phyloP scores from a whole-genome alignment of 2,113 vertebrate species.

The Nesoenas mayeri region DNA sequence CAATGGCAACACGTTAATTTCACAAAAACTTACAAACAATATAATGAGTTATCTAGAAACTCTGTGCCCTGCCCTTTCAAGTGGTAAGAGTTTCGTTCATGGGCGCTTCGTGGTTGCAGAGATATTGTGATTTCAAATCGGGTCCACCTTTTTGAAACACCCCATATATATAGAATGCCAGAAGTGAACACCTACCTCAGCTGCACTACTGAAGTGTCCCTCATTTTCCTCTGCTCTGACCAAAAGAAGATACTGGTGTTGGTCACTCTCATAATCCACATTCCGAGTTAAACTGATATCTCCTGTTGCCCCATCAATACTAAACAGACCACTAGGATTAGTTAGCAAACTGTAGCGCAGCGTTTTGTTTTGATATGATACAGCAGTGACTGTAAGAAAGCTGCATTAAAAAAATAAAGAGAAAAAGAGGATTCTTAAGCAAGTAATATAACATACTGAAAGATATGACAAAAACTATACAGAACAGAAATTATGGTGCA shows the following conservation, averaged over 20 bases:
- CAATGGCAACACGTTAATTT: too few relatives aligned
- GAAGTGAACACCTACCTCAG: conserved; percentile 75
- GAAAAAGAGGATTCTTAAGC: not conserved
- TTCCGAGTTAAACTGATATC: conserved; percentile 80
- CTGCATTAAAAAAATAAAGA: conserved; percentile 56
- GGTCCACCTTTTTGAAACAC: too few relatives aligned
- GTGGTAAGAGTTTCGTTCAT: too few relatives aligned
- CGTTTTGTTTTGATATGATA: conserved; percentile 86
- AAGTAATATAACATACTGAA: not conserved
- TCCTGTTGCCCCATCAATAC: conserved; percentile 77
- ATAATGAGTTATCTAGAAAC: too few relatives aligned
- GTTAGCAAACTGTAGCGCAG: conserved; percentile 86
- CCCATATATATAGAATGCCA: not conserved
- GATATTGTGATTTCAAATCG: too few relatives aligned
- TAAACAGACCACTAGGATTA: conserved; percentile 87
- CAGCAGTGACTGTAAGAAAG: conserved; percentile 82
- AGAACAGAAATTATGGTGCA: not conserved
- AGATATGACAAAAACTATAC: not conserved
- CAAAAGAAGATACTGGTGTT: conserved; percentile 82
- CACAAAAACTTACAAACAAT: too few relatives aligned
- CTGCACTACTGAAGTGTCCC: conserved; percentile 80
- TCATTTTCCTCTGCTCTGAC: conserved; percentile 81
- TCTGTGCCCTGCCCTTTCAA: too few relatives aligned
- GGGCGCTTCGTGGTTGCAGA: too few relatives aligned
- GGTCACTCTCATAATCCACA: conserved; percentile 86